Base-by-base conservation (phyloP, 2,113 vertebrate species). In the Gallinago media region DNA sequence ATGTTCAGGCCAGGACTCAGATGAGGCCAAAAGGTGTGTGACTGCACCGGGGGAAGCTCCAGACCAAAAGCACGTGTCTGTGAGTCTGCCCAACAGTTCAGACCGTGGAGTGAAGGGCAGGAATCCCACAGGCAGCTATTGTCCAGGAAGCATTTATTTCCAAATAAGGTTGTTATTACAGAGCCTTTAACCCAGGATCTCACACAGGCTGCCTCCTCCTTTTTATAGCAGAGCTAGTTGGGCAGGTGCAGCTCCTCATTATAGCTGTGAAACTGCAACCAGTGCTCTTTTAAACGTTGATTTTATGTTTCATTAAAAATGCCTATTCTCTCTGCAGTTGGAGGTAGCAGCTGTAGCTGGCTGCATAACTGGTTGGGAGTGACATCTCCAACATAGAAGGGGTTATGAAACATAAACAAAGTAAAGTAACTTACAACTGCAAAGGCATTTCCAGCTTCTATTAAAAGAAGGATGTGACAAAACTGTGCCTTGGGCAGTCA, bases 291-390 rank as follows among this genome's bases (percentile, higher is more conserved):
- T 10, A 67, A 82, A 65, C 2, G 18, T 56, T 74, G 19, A 75
- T 63, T 78, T 91, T 85, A 38, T 78, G 32, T 85, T 89, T 23
- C 21, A n/a, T 84, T 88, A 65, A 32, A 88, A 93, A 88, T 61
- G 58, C 7, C 44, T 92, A 3, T 92, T 88, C 66, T 89, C 42
- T 76, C 55, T 89, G 66, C 52, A 79, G 74, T 78, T 92, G 42
- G 66, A 95, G 78, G 62, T 75, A 89, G 70, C 92, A 95, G 88
- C 85, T 96, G 56, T 89, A 84, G 65, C 47, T 80, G 68, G 32
- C 63, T 85, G 52, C 32, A n/a, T 84, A 44, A 71, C 78, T 81
- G 91, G 23, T 75, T 94, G 47, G 17, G 32, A 81, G 38, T 87
- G 40, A 59, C 44, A 63, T 63, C 61, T 87, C 73, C 74, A 68